These are phyloP conservation scores for Theonella swinhoei DNA, from an alignment of 37 sponge, comb jelly and placozoan genomes.

Conservation along the genomic window DNA sequence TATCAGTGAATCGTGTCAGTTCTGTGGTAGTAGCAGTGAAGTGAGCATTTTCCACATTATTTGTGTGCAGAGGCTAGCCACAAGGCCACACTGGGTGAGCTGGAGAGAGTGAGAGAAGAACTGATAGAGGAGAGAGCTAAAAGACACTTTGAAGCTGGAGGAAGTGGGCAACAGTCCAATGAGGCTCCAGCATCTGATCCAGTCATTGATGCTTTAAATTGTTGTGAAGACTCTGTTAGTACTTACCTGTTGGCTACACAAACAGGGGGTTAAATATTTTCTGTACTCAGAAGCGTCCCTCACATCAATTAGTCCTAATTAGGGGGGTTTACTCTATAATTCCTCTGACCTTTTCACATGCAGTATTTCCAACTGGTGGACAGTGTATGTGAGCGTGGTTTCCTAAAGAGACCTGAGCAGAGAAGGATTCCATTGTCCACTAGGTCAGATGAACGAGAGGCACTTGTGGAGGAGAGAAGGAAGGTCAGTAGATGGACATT, in stretches of 20 bases:
- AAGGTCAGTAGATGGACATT: neutral
- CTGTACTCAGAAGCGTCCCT: no score
- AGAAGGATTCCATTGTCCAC: neutral
- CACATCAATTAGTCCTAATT: no score
- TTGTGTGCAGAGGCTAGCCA: constrained; percentile 2
- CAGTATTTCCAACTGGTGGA: neutral
- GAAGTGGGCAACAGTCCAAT: neutral
- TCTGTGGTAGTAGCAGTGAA: neutral
- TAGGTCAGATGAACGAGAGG: neutral
- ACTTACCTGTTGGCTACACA: no score
- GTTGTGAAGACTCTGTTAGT: neutral
- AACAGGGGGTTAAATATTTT: no score
- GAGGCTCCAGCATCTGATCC: neutral
- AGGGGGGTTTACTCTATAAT: no score
- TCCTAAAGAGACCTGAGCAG: neutral
- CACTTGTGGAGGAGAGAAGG: neutral
- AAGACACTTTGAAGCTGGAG: neutral
- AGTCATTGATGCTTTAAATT: neutral
- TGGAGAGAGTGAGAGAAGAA: constrained; percentile 37
- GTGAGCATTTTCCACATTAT: neutral
- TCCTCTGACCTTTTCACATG: no score
- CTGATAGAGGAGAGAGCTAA: constrained; percentile 10
- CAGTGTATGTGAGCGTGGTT: neutral
- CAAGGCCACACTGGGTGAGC: constrained; percentile 56
- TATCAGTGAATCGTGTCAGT: neutral